Evolutionary conservation across 2,888 invertebrate species (phyloP), one percentile per base, ranked within the genome.

Genomic region (Baccha elongata): DNA sequence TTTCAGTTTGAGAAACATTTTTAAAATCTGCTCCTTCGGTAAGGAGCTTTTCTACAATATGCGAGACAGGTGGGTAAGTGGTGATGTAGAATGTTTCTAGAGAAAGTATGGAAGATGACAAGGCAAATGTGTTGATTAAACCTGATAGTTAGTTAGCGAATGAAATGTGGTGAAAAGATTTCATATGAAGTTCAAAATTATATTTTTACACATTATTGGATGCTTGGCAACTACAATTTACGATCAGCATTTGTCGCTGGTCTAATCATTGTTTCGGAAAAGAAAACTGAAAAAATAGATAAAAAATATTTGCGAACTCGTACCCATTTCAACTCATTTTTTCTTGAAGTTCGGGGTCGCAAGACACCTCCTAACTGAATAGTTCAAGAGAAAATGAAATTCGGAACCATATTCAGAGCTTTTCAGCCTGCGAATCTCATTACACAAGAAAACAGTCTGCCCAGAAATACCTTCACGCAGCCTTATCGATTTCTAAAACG

Each of bases 271-370:
- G 26, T 50, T 50, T 50, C 26, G 13, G n/a, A 86, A 78, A 35
- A 75, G 76, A 26, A 19, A 35, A 17, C n/a, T n/a, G n/a, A n/a
- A n/a, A n/a, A n/a, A n/a, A n/a, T n/a, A n/a, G n/a, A n/a, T n/a
- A n/a, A n/a, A n/a, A n/a, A n/a, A n/a, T n/a, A n/a, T n/a, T n/a
- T n/a, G n/a, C n/a, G n/a, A n/a, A n/a, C n/a, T n/a, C n/a, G n/a
- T n/a, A 15, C 13, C 40, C 23, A 58, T 50, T 48, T 46, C 13
- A 67, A 76, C 46, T 21, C 79, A n/a, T 84, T 79, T 53, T 84
- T 71, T 62, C 58, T 85, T 15, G 58, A 84, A 52, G 21, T 79
- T 42, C 23, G 78, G 1, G 73, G 76, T 37, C 53, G 55, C 8
- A 46, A 48, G 40, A 13, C 13, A 35, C 11, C 40, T 40, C 23